Base-by-base conservation (phyloP, 2,888 invertebrate genomes). In the Lithophane socia region DNA sequence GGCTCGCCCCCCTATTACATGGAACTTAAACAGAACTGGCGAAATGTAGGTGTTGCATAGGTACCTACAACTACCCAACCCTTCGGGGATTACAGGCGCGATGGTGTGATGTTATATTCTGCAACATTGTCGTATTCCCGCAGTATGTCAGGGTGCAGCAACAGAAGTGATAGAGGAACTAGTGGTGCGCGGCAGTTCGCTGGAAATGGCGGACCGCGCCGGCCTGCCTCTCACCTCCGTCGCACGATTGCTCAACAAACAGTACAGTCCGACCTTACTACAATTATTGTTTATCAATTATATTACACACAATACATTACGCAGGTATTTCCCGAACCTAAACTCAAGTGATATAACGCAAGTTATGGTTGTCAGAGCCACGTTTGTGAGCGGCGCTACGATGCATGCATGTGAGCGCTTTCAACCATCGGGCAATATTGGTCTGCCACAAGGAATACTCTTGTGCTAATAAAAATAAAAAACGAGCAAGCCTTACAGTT, bases 121-220 rank as follows among this genome's bases (percentile, higher is more conserved):
- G 29, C 29, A 58, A 18, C 61, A 10, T 37, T n/a, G 1, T 47
- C 12, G n/a, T 68, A 4, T 73, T 3, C 5, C 75, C 68, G 5
- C 87, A 97, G 97, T 96, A 29, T 95, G 96, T 67, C 94, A 97
- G 88, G 94, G 94, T 12, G 94, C 95, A 0, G 88, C 85, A 0
- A 93, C 94, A 0, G 94, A 92, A 7, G 88, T 97, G 60, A 90
- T 97, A 2, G 90, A 92, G 18, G 94, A 96, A 86, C 90, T 97
- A 84, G 88, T 97, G 29, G 64, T 85, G 2, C 94, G 96, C 18
- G 97, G 97, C 52, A 96, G 97, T 58, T 92, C 94, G 82, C 85
- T 92, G 29, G 88, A 90, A 0, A 82, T 89, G 3, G 87, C 85
- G 0, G 96, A 96, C 88, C 87, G 86, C 65, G 93, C 95, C 0